These are phyloP conservation scores for Equus przewalskii DNA, from an alignment of 2,113 vertebrate species.

Conservation along the genomic window DNA sequence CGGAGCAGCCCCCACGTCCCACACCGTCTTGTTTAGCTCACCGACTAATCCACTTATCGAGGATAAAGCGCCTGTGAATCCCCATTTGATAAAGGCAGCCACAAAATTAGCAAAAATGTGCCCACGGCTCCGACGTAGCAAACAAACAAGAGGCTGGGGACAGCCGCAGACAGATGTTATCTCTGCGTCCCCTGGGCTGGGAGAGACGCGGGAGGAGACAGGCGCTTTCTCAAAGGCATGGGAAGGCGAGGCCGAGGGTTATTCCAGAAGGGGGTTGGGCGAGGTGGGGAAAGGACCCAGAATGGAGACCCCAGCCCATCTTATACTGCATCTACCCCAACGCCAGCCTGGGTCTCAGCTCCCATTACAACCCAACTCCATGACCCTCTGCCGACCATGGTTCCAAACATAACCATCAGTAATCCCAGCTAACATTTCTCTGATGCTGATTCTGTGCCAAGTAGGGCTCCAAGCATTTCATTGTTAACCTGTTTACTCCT, in stretches of 20 bases:
- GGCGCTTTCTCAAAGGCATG: constrained; percentile 46
- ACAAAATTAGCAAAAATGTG: constrained; percentile 90
- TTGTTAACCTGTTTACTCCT: neutral
- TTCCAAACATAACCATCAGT: neutral
- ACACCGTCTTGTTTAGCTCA: constrained; percentile 90
- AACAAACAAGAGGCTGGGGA: constrained; percentile 86
- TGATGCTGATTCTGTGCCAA: rapidly evolving
- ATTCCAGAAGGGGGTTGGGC: neutral
- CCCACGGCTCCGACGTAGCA: constrained; percentile 85
- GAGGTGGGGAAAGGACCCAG: neutral
- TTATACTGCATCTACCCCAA: rapidly evolving
- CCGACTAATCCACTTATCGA: constrained; percentile 92
- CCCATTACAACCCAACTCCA: rapidly evolving
- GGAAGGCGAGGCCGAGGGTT: neutral
- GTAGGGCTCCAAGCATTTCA: neutral
- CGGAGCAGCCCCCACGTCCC: constrained; percentile 86
- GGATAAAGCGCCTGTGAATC: constrained; percentile 89
- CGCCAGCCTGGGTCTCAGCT: neutral
- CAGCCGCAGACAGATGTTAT: constrained; percentile 66
- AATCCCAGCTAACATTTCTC: neutral
- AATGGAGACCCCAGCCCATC: neutral
- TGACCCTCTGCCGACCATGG: neutral
- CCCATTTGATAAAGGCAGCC: constrained; percentile 89
- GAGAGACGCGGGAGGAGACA: constrained; percentile 86
- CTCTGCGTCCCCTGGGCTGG: constrained; percentile 73